Base-by-base conservation (phyloP, 2,797 vertebrate species). In the Aldrovandia affinis region DNA sequence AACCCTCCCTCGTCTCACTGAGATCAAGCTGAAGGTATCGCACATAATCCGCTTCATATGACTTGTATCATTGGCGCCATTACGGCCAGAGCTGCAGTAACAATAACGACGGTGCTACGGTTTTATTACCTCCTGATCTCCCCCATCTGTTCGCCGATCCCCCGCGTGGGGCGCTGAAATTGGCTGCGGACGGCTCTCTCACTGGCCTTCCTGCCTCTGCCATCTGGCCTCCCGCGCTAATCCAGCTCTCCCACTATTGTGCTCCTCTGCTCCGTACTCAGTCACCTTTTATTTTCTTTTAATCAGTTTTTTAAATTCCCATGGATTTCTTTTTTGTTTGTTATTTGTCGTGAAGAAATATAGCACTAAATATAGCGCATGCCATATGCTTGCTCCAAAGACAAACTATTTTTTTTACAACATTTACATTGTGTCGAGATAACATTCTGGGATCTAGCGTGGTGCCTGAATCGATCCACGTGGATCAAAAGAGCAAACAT, bases 51-150 rank as follows among this genome's bases (percentile, higher is more conserved):
- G 73, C 73, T 44, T 77, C 73, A 77, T 77, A 3, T 77, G 39
- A 77, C 73, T 47, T 85, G 86, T 88, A 52, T 89, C 89, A 85
- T 88, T 92, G 89, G 87, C 93, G 87, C 89, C 88, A 91, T 91
- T 87, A 93, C 91, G 30, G 52, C 8, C 78, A 84, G 36, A 47
- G 75, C 75, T 90, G 92, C 89, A 91, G 90, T 89, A 87, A 93
- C 92, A 92, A 92, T 92, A 88, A 90, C 84, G 79, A 85, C 88
- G 88, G 87, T 92, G 93, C 94, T 94, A 91, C 92, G 92, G 89
- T 94, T 94, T 94, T 92, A 94, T 93, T 87, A 89, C 90, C 86
- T 91, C 50, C 90, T 93, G 91, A 92, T 93, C 88, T 88, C 88
- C 88, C 73, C 92, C 92, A 94, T 94, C 93, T 95, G 93, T 88